phyloP scores from a whole-genome alignment of 2,113 vertebrate species.

The Tachysurus fulvidraco region DNA sequence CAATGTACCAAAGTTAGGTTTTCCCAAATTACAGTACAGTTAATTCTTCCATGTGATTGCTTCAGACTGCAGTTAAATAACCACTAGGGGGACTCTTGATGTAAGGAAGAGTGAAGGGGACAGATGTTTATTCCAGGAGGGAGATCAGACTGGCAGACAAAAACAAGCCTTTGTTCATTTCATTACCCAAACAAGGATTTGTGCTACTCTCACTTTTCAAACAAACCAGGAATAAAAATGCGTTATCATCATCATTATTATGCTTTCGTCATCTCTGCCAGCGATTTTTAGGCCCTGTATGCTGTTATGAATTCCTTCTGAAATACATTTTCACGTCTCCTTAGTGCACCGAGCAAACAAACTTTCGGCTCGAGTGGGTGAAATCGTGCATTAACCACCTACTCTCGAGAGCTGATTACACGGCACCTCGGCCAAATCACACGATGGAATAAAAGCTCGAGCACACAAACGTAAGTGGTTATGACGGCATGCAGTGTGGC shows the following conservation, averaged over 20 bases:
- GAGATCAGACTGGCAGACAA: not conserved
- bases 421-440: conserved; percentile 8
- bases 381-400: conserved; percentile 31
- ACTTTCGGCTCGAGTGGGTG: conserved; percentile 22
- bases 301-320: not conserved
- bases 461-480: conserved; percentile 29
- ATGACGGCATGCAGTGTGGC: not conserved
- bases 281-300: not conserved
- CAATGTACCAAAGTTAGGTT: not conserved
- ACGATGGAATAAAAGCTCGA: conserved; percentile 20
- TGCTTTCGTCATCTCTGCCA: not conserved
- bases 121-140: not conserved
- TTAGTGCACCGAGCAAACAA: conserved; percentile 1
- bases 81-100: conserved; percentile 30
- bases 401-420: conserved; percentile 31
- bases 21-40: not conserved
- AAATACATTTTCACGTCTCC: not conserved
- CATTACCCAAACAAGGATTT: not conserved
- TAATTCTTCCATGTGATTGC: too few species aligned
- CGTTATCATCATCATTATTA: not conserved
- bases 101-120: not conserved
- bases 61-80: not conserved
- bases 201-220: conserved; percentile 10
- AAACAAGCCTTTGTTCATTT: conserved; percentile 5
- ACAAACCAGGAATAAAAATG: conserved; percentile 5